These are phyloP conservation scores for Heliconius ismenius DNA, from an alignment of 2,888 invertebrate genomes.

Conservation along the genomic window DNA sequence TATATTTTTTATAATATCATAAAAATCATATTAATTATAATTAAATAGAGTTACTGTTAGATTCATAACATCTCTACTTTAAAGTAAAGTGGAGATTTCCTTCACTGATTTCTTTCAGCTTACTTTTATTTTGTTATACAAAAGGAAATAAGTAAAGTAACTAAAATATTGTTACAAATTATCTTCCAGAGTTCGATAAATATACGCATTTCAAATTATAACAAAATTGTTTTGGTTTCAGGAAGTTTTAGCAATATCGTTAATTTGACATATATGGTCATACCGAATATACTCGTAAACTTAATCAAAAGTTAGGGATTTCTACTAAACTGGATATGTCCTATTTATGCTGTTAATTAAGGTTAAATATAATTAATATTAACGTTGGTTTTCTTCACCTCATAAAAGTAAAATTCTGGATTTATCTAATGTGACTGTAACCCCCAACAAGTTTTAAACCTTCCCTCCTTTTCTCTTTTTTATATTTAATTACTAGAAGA, in stretches of 20 bases:
- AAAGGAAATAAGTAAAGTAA: not conserved
- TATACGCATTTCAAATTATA: not conserved
- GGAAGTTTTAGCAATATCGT: not conserved
- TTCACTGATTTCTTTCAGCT: not conserved
- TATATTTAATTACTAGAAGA: not conserved
- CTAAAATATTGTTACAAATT: not conserved
- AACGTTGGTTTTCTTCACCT: no score
- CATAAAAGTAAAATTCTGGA: not conserved
- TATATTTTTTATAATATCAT: no score
- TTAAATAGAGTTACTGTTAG: not conserved
- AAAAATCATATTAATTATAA: not conserved
- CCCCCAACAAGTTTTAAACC: no score
- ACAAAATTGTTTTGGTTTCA: not conserved
- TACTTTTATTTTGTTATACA: not conserved
- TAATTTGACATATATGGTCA: not conserved
- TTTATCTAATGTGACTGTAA: no score
- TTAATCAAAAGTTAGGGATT: not conserved
- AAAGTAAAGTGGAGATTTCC: not conserved
- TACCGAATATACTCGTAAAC: not conserved
- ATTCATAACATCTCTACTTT: rapidly evolving
- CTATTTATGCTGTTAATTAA: not conserved
- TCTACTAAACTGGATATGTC: not conserved
- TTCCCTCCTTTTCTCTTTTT: no score
- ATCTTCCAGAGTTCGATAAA: not conserved
- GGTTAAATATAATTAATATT: not conserved